A percentile compares a stretch with the other conserved stretches of the same genome.
Conservation (phyloP, 2,888 invertebrate genomes). For the Phortica magna region DNA sequence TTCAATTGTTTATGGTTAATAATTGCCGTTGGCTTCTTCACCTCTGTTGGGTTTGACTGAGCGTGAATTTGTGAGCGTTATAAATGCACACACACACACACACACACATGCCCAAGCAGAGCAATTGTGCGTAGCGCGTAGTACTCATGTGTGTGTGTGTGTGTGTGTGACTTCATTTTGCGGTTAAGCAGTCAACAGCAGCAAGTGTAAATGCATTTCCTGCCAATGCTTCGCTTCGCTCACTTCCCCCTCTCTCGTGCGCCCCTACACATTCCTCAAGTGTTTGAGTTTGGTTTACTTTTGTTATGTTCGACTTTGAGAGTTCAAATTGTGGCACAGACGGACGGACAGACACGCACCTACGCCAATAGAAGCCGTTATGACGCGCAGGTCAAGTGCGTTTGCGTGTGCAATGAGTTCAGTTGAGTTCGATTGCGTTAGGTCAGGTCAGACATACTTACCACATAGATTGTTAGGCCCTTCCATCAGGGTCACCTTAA, state of each 20-base stretch:
- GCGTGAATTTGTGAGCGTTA: conserved; percentile 24
- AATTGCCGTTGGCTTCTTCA: conserved; percentile 65
- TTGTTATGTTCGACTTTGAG: neutral
- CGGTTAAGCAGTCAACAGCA: conserved; percentile 28
- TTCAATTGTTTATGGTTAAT: conserved; percentile 72
- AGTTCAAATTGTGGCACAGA: conserved; percentile 18
- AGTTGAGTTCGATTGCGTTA: neutral
- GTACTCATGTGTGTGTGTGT: conserved; percentile 23
- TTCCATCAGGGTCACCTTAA: neutral
- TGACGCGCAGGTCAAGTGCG: conserved; percentile 4
- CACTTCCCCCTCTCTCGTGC: neutral
- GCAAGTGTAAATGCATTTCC: conserved; percentile 1
- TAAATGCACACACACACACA: conserved; percentile 17
- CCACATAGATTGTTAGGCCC: neutral
- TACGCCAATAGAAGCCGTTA: conserved; percentile 19
- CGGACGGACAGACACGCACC: too few relatives aligned
- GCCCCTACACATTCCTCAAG: neutral
- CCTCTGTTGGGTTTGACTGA: conserved; percentile 18
- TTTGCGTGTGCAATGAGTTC: conserved; percentile 9
- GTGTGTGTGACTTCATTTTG: conserved; percentile 35
- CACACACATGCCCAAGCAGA: neutral
- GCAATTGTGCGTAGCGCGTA: conserved; percentile 33
- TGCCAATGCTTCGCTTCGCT: neutral
- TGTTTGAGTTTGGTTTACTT: conserved; percentile 44
- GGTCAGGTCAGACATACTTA: neutral